Conservation (phyloP, 1,140 invertebrate genomes). For the Neodiprion pinetum region DNA sequence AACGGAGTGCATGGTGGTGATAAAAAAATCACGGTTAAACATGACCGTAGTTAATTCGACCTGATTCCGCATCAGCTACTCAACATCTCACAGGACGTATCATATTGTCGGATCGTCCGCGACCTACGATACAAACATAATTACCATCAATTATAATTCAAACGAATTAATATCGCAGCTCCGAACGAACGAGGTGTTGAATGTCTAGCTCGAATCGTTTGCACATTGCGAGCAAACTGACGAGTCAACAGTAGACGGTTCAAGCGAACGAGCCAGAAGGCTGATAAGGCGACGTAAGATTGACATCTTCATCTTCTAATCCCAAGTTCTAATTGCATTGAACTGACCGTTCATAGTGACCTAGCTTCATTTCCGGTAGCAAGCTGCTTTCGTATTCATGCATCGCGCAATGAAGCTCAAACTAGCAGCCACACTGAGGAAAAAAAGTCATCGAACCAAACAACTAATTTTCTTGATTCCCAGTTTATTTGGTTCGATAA, state of each 20-base stretch:
- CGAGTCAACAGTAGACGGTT: not conserved
- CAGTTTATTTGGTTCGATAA: no score
- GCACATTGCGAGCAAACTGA: not conserved
- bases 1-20: not conserved
- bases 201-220: not conserved
- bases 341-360: not conserved
- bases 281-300: not conserved
- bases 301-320: not conserved
- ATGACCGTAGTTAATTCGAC: not conserved
- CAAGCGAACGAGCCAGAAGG: not conserved
- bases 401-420: not conserved
- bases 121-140: not conserved
- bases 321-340: not conserved
- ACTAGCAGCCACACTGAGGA: no score
- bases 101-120: not conserved
- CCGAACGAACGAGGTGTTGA: not conserved
- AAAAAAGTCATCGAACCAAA: no score
- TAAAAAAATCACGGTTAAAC: not conserved
- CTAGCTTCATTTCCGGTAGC: not conserved
- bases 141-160: not conserved
- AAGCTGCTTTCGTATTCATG: not conserved
- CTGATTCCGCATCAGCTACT: not conserved
- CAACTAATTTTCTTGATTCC: no score
- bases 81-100: not conserved
- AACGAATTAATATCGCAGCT: not conserved